Percentiles rank a stretch among this genome's conserved stretches.
Evolutionary conservation across 2,888 invertebrate species (phyloP).

Genomic region (Troglohyphantes excavatus): DNA sequence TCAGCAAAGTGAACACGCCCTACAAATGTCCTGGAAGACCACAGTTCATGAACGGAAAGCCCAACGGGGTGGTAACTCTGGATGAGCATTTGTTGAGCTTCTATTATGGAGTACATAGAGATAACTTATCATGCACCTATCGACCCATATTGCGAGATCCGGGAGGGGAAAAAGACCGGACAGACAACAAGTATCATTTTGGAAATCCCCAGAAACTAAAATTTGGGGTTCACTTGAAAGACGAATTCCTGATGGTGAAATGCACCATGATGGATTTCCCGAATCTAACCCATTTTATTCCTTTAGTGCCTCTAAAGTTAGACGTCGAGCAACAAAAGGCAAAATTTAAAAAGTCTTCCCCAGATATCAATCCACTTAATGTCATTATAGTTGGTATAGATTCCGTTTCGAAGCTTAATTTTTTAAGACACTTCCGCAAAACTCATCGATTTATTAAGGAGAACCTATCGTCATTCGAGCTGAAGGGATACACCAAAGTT

Average conservation of each 20-base stretch:
- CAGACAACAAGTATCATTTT: slow-evolving; percentile 69
- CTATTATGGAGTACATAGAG: slow-evolving; percentile 56
- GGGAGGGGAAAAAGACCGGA: slow-evolving; percentile 54
- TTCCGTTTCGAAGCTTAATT: slow-evolving; percentile 91
- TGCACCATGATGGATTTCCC: slow-evolving; percentile 65
- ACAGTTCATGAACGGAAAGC: slow-evolving; percentile 51
- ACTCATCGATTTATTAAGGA: slow-evolving; percentile 87
- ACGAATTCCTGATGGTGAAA: slow-evolving; percentile 75
- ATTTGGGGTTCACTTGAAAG: slow-evolving; percentile 70
- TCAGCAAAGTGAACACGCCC: slow-evolving; percentile 48
- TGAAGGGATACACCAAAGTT: slow-evolving; percentile 87
- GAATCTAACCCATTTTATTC: slow-evolving; percentile 72
- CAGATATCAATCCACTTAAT: slow-evolving; percentile 83
- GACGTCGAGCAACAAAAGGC: slow-evolving; percentile 61
- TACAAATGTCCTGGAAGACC: slow-evolving; percentile 73
- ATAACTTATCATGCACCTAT: slow-evolving; percentile 71
- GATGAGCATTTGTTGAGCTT: slow-evolving; percentile 54
- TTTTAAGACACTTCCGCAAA: slow-evolving; percentile 89
- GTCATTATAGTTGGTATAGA: slow-evolving; percentile 92
- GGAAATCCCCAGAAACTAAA: slow-evolving; percentile 54
- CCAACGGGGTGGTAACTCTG: slow-evolving; percentile 57
- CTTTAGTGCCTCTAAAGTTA: slow-evolving; percentile 72
- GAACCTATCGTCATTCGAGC: slow-evolving; percentile 87
- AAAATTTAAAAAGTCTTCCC: slow-evolving; percentile 4
- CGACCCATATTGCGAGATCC: slow-evolving; percentile 68